Evolutionary conservation across 2,113 vertebrate species (phyloP).

Genomic region (Galeopterus variegatus): DNA sequence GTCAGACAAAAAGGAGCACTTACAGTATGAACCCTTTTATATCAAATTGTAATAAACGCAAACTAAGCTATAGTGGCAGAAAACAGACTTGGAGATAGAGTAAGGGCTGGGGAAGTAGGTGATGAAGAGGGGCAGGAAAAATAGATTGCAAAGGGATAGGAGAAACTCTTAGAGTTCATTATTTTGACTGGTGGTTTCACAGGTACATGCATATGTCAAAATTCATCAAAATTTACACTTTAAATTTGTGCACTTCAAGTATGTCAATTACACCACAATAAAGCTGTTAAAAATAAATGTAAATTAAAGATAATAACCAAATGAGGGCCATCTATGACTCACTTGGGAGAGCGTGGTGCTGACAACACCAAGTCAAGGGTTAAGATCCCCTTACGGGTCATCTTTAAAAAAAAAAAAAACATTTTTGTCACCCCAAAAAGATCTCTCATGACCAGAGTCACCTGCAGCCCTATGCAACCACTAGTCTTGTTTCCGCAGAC

Average conservation of each 20-base stretch:
- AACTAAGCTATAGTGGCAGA: not conserved
- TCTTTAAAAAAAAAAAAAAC: no score
- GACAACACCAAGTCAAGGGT: no score
- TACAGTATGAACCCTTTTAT: not conserved
- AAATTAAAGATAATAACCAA: no score
- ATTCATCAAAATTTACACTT: not conserved
- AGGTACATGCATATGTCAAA: not conserved
- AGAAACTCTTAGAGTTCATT: not conserved
- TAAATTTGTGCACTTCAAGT: not conserved
- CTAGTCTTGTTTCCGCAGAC: no score
- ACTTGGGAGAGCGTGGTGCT: no score
- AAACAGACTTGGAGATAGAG: not conserved
- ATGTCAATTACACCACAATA: not conserved
- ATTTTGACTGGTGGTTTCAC: not conserved
- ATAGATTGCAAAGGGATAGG: not conserved
- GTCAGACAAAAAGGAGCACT: not conserved
- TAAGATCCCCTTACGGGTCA: no score
- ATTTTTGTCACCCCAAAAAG: no score
- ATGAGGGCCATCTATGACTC: no score
- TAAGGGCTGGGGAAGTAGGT: not conserved
- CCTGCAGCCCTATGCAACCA: no score
- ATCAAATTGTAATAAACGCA: not conserved
- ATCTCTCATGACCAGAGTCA: no score
- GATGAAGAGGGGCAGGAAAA: not conserved
- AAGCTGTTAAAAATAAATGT: not conserved